Conservation (phyloP, 2,888 invertebrate genomes). For the Schrankia costaestrigalis region DNA sequence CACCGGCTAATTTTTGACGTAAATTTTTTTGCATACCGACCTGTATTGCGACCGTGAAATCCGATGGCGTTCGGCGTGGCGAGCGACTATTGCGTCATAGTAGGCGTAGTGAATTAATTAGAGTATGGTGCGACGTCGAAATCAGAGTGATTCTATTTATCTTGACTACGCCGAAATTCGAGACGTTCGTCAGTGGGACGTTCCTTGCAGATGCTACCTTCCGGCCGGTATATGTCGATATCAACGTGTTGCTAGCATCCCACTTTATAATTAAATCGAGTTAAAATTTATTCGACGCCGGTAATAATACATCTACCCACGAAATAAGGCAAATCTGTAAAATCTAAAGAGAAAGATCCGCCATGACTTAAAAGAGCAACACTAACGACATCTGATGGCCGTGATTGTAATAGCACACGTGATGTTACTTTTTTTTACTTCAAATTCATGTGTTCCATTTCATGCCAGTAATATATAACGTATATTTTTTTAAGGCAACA, state of each 20-base stretch:
- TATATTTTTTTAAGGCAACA: not conserved
- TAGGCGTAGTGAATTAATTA: slow-evolving; percentile 59
- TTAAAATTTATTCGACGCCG: slow-evolving; percentile 64
- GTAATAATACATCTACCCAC: slow-evolving; percentile 74
- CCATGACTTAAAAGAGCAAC: slow-evolving; percentile 72
- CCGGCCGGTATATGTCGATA: slow-evolving; percentile 43
- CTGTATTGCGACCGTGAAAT: slow-evolving; percentile 53
- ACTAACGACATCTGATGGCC: slow-evolving; percentile 73
- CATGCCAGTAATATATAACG: slow-evolving; percentile 45
- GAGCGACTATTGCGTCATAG: slow-evolving; percentile 66
- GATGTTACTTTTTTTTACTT: slow-evolving; percentile 62
- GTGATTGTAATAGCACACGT: slow-evolving; percentile 61
- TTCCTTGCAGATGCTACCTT: slow-evolving; percentile 51
- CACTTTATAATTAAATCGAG: slow-evolving; percentile 57
- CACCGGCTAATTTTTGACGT: slow-evolving; percentile 28
- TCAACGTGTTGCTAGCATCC: slow-evolving; percentile 55
- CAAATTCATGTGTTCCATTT: slow-evolving; percentile 61
- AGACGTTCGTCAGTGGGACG: slow-evolving; percentile 62
- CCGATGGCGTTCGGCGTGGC: slow-evolving; percentile 45
- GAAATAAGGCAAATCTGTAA: slow-evolving; percentile 69
- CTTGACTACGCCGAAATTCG: slow-evolving; percentile 67
- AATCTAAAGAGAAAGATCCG: slow-evolving; percentile 72
- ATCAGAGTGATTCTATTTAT: slow-evolving; percentile 55
- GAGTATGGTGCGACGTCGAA: slow-evolving; percentile 56
- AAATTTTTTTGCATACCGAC: slow-evolving; percentile 48